Base-by-base conservation (phyloP, 2,113 vertebrate genomes). In the Pelmatolapia mariae region DNA sequence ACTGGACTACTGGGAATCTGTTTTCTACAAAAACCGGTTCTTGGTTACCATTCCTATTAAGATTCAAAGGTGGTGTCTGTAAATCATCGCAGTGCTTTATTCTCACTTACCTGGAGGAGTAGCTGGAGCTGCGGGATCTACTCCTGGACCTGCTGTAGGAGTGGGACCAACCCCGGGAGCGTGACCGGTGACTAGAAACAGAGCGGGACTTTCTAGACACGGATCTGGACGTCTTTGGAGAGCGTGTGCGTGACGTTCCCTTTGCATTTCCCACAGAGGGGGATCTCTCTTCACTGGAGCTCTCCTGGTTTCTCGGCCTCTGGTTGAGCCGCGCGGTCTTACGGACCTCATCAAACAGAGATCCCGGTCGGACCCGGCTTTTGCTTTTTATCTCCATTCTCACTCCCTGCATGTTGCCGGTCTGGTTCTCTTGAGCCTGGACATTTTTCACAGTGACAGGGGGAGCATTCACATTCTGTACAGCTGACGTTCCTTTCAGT, bases 321-420 rank as follows among this genome's bases (percentile, higher is more conserved):
- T 98, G 97, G 94, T 99, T 99, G 33, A 99, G 96, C 9, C 98
- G 96, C 0, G 98, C 98, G 0, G 99, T 99, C 94, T 99, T 99
- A 4, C 99, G 97, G 2, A 99, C 99, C 89, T 99, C 99, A 4
- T 99, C 98, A 7, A 99, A 99, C 52, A 99, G 96, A 12, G 99
- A 99, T 2, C 99, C 99, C 0, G 99, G 99, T 8, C 98, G 97
- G 3, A 99, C 98, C 81, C 97, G 96, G 91, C 96, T 99, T 91
- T 97, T 98, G 61, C 97, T 98, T 93, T 99, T 99, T 31, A 99
- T 99, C 96, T 99, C 98, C 92, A 99, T 99, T 33, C 97, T 96
- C 79, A 99, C 96, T 33, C 97, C 97, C 22, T 97, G 98, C 3
- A 95, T 80, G 66, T 96, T 98, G 22, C 90, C 22, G 11, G 96